Evolutionary conservation across 2,888 invertebrate species (phyloP).

Genomic region (Nemapogon koenigi): DNA sequence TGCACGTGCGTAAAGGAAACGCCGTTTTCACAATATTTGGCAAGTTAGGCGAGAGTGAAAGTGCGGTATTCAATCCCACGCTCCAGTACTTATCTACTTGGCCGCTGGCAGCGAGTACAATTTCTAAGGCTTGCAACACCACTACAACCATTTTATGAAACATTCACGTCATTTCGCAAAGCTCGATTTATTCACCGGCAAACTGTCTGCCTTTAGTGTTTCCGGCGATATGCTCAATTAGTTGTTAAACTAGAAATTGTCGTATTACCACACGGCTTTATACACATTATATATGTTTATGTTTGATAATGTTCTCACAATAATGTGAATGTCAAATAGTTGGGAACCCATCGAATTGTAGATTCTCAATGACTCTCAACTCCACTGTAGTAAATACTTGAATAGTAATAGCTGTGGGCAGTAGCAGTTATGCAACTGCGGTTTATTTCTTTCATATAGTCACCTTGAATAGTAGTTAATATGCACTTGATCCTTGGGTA

Average conservation of each 20-base stretch:
- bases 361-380: no score
- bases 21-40: no score
- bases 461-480: slow-evolving; percentile 32
- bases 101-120: slow-evolving; percentile 41
- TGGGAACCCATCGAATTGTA: no score
- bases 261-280: not conserved
- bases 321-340: no score
- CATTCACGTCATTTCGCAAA: slow-evolving; percentile 33
- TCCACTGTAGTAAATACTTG: no score
- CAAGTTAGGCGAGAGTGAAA: slow-evolving; percentile 40
- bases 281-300: not conserved
- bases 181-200: slow-evolving; percentile 9
- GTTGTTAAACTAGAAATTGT: slow-evolving; percentile 7
- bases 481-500: slow-evolving; percentile 38
- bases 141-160: slow-evolving; percentile 20
- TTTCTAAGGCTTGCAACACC: slow-evolving; percentile 54
- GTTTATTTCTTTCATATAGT: slow-evolving; percentile 39
- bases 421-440: slow-evolving; percentile 36
- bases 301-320: no score
- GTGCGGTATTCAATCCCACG: slow-evolving; percentile 50
- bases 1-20: no score
- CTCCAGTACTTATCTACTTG: slow-evolving; percentile 58
- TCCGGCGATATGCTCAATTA: slow-evolving; percentile 26
- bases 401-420: no score
- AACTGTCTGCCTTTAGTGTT: slow-evolving; percentile 22